phyloP scores from a whole-genome alignment of 2,113 vertebrate genomes.

The Lipotes vexillifer region DNA sequence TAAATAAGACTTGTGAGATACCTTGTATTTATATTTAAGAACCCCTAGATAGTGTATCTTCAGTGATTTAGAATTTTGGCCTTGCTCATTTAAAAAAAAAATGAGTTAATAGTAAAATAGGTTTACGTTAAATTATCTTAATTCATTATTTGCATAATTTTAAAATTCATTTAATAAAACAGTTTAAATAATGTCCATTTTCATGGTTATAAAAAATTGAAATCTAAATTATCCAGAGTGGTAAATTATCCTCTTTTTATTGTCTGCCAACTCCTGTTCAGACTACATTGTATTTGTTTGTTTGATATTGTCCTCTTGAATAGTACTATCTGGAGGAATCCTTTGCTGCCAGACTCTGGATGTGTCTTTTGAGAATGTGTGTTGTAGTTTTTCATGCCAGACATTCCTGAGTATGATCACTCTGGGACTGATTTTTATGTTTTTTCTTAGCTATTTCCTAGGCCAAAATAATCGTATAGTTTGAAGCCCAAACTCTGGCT shows the following conservation, averaged over 20 bases:
- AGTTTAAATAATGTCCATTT: neutral
- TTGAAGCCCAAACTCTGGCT: neutral
- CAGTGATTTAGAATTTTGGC: neutral
- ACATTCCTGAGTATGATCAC: neutral
- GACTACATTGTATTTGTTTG: neutral
- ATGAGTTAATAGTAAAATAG: neutral
- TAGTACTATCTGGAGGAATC: neutral
- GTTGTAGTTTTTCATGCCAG: neutral
- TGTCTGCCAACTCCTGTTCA: neutral
- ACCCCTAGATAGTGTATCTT: neutral
- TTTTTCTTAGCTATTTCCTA: constrained; percentile 18
- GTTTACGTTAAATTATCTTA: neutral
- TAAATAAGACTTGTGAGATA: neutral
- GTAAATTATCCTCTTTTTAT: neutral
- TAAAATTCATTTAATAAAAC: neutral
- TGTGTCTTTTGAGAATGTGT: neutral
- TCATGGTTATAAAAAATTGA: neutral
- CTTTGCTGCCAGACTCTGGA: neutral
- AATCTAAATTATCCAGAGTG: neutral
- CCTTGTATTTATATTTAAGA: neutral
- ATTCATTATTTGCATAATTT: neutral
- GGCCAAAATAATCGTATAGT: neutral
- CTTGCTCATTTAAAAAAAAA: neutral
- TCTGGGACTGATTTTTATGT: neutral
- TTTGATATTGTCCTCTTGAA: neutral